Percentiles rank a stretch among this genome's conserved stretches.
Evolutionary conservation across 2,797 vertebrate genomes (phyloP).

Genomic region (Acipenser oxyrinchus): DNA sequence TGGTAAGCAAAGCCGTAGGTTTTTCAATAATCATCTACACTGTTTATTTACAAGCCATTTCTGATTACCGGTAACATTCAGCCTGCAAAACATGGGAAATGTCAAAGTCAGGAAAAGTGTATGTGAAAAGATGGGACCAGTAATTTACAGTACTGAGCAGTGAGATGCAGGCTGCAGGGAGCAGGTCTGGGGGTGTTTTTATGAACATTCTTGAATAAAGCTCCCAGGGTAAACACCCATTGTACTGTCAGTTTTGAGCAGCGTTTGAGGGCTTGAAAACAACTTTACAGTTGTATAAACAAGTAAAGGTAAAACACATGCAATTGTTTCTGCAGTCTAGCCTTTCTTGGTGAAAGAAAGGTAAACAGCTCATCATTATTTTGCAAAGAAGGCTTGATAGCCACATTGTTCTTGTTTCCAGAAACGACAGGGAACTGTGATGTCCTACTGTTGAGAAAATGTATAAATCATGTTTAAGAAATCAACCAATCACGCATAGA

Average conservation of each 20-base stretch:
- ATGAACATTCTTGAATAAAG: too few relatives aligned
- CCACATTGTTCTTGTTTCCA: too few relatives aligned
- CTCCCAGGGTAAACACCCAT: too few relatives aligned
- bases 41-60: slow-evolving; percentile 70
- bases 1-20: slow-evolving; percentile 41
- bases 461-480: too few relatives aligned
- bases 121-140: slow-evolving; percentile 26
- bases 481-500: too few relatives aligned
- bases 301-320: not conserved
- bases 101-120: slow-evolving; percentile 32
- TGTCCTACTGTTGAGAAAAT: too few relatives aligned
- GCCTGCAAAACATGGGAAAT: slow-evolving; percentile 58
- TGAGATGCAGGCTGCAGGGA: slow-evolving; percentile 5
- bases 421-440: too few relatives aligned
- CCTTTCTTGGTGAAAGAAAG: not conserved
- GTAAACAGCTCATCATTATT: not conserved
- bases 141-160: slow-evolving; percentile 27
- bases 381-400: not conserved
- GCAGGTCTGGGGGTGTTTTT: too few relatives aligned
- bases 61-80: slow-evolving; percentile 49
- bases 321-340: not conserved
- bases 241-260: not conserved
- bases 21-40: slow-evolving; percentile 40
- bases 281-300: not conserved
- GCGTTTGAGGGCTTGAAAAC: not conserved